Base-by-base conservation (phyloP, 1,140 invertebrate species). In the Caligus rogercresseyi region DNA sequence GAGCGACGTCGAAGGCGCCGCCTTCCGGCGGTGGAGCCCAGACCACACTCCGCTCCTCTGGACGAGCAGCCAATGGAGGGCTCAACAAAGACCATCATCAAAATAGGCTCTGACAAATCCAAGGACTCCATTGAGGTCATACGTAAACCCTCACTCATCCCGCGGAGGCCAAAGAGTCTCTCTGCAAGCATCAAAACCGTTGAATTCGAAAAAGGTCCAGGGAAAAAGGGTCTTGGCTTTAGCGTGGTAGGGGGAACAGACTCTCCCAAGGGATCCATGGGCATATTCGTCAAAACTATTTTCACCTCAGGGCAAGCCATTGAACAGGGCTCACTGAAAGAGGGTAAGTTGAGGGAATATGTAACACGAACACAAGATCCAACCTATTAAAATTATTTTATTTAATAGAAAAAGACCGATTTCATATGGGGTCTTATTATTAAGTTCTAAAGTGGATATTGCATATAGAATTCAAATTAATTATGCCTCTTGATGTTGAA, bases 201-300 rank as follows among this genome's bases (percentile, higher is more conserved):
- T 0, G 80, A 84, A 53, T 87, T 89, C 70, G 80, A 81, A 70
- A 91, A 91, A 74, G 87, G 87, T 18, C 80, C 79, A 11, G 84
- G 86, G 2, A 81, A 86, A 59, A 89, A 89, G 71, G 87, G 86
- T 61, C 76, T 94, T 20, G 89, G 89, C 1, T 92, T 93, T 71
- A 90, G 86, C 71, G 89, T 92, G 68, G 89, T 92, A 20, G 89
- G 89, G 23, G 89, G 89, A 51, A 81, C 79, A 7, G 89, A 92
- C 71, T 89, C 87, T 25, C 85, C 88, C 1, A 84, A 85, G 69
- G 88, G 88, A 1, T 82, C 81, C 67, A 86, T 92, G 80, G 88
- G 88, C 15, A 91, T 92, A 68, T 91, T 86, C 73, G 86, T 93
- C 0, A 89, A 91, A 73, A 89, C 87, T 0, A 83, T 93, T 13